These are phyloP conservation scores for Lomographa bimaculata DNA, from an alignment of 2,888 invertebrate species.

Conservation along the genomic window DNA sequence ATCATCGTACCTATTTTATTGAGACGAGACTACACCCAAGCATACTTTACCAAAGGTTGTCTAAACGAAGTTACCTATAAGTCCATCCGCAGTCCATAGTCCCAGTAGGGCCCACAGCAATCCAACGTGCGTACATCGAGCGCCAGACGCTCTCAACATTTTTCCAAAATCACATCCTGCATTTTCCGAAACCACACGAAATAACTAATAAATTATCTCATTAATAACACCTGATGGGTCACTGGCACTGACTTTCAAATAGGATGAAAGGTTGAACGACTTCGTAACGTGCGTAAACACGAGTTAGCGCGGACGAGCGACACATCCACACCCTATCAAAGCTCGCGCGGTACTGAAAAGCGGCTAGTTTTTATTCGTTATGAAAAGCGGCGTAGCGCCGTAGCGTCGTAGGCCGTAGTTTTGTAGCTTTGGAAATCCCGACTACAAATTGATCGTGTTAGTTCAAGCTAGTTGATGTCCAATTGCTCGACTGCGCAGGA, in stretches of 20 bases:
- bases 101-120: constrained; percentile 60
- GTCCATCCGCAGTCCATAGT: constrained; percentile 58
- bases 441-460: constrained; percentile 57
- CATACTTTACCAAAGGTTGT: no score
- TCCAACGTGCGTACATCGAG: constrained; percentile 64
- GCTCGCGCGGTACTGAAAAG: constrained; percentile 61
- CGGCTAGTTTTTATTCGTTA: constrained; percentile 19
- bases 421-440: constrained; percentile 53
- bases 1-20: no score
- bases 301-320: constrained; percentile 36
- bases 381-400: constrained; percentile 30
- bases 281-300: constrained; percentile 58
- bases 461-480: constrained; percentile 7
- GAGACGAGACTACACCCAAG: no score
- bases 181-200: constrained; percentile 54
- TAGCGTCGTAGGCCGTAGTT: constrained; percentile 45
- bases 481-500: no score
- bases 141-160: constrained; percentile 69
- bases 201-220: constrained; percentile 53
- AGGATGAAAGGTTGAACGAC: constrained; percentile 64
- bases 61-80: constrained; percentile 78
- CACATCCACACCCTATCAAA: constrained; percentile 38
- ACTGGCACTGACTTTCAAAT: constrained; percentile 61
- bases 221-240: constrained; percentile 48
- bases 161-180: constrained; percentile 73